Evolutionary conservation across 2,888 invertebrate genomes (phyloP).

Genomic region (Corythucha ciliata): DNA sequence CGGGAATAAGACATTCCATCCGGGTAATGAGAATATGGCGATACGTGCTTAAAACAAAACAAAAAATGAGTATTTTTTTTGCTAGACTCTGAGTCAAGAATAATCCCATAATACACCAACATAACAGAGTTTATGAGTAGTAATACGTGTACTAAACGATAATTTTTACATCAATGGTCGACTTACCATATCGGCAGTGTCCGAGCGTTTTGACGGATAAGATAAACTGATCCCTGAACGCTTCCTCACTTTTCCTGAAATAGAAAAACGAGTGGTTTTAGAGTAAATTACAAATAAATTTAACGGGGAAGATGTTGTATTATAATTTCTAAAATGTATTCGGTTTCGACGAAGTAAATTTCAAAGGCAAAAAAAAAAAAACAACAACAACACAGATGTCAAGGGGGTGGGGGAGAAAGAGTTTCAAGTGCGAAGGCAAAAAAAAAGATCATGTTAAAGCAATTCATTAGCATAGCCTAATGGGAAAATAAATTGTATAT

Average conservation of each 20-base stretch:
- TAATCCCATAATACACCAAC: not conserved
- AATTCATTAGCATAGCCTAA: conserved; percentile 25
- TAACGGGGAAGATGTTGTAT: too few species aligned
- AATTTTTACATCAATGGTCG: too few species aligned
- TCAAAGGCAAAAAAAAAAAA: conserved; percentile 3
- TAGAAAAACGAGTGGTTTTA: conserved; percentile 3
- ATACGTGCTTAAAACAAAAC: too few species aligned
- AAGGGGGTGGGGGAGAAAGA: not conserved
- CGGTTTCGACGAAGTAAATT: too few species aligned
- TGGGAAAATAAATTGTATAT: conserved; percentile 27
- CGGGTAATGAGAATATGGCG: too few species aligned
- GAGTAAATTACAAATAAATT: not conserved
- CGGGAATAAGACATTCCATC: too few species aligned
- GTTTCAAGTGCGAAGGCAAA: not conserved
- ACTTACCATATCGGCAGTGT: conserved; percentile 73
- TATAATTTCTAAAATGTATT: not conserved
- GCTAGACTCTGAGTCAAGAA: too few species aligned
- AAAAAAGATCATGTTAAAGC: conserved; percentile 22
- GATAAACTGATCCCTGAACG: conserved; percentile 30
- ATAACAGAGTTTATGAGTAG: too few species aligned
- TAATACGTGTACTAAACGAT: too few species aligned
- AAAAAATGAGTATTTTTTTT: too few species aligned
- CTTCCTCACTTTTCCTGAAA: conserved; percentile 32
- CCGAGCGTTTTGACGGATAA: conserved; percentile 41
- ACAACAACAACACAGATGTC: conserved; percentile 1